Conservation (phyloP, 2,888 invertebrate species). For the Tenthredo amoena region DNA sequence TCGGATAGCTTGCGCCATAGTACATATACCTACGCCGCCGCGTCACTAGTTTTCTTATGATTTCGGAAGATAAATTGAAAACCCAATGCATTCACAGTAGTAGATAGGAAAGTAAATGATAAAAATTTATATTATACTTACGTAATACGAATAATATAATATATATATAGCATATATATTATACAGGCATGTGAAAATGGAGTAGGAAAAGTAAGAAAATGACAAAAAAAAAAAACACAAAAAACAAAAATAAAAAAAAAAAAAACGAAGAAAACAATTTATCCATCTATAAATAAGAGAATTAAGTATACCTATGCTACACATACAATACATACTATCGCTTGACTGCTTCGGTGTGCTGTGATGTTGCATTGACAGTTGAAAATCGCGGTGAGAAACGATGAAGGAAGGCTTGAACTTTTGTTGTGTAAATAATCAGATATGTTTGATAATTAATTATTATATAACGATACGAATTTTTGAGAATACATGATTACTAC, state of each 20-base stretch:
- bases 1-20: slow-evolving; percentile 53
- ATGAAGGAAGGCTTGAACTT: slow-evolving; percentile 60
- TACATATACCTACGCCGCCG: slow-evolving; percentile 45
- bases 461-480: slow-evolving; percentile 57
- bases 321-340: slow-evolving; percentile 45
- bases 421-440: slow-evolving; percentile 74
- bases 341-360: slow-evolving; percentile 63
- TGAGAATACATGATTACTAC: slow-evolving; percentile 42
- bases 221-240: slow-evolving; percentile 37
- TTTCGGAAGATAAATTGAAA: slow-evolving; percentile 48
- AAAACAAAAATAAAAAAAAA: slow-evolving; percentile 25
- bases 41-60: slow-evolving; percentile 57
- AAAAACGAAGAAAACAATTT: slow-evolving; percentile 1
- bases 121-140: slow-evolving; percentile 64
- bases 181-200: slow-evolving; percentile 38
- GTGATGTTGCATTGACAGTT: slow-evolving; percentile 57
- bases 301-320: slow-evolving; percentile 46
- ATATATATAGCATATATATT: slow-evolving; percentile 54
- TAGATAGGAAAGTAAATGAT: slow-evolving; percentile 54
- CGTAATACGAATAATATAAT: slow-evolving; percentile 61
- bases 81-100: slow-evolving; percentile 54
- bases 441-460: slow-evolving; percentile 44
- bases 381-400: slow-evolving; percentile 38
- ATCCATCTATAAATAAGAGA: slow-evolving; percentile 42
- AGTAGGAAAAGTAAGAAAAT: slow-evolving; percentile 40